Evolutionary conservation across 2,888 invertebrate genomes (phyloP).

Genomic region (Melieria omissa): DNA sequence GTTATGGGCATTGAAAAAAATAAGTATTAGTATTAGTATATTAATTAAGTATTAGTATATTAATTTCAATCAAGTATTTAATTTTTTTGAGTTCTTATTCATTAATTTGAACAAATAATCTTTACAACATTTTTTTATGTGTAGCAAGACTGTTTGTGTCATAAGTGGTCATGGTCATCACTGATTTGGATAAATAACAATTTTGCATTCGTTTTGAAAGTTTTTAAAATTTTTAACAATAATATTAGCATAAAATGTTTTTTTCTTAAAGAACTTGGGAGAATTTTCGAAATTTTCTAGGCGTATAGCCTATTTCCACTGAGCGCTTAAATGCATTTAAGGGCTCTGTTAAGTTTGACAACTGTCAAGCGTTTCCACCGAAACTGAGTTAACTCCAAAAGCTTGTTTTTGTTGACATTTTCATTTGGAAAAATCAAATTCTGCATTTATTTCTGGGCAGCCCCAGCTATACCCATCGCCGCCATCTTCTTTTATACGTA

Average conservation of each 20-base stretch:
- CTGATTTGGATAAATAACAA: neutral
- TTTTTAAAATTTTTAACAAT: neutral
- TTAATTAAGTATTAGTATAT: neutral
- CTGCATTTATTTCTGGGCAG: too few relatives aligned
- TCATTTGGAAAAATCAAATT: too few relatives aligned
- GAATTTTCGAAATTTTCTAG: neutral
- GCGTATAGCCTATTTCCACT: too few relatives aligned
- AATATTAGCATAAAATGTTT: neutral
- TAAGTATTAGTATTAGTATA: neutral
- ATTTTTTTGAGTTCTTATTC: neutral
- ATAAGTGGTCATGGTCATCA: neutral
- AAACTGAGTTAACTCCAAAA: too few relatives aligned
- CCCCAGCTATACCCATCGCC: too few relatives aligned
- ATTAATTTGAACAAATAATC: neutral
- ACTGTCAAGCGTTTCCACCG: too few relatives aligned
- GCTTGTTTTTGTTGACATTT: too few relatives aligned
- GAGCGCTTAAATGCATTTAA: too few relatives aligned
- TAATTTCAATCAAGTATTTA: neutral
- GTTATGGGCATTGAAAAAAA: neutral
- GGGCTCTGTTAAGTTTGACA: too few relatives aligned
- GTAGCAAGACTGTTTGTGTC: neutral
- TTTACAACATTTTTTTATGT: neutral
- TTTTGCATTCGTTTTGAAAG: neutral
- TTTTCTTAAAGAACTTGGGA: neutral
- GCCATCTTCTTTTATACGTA: too few relatives aligned